Base-by-base conservation (phyloP, 2,113 vertebrate genomes). In the Numida meleagris region DNA sequence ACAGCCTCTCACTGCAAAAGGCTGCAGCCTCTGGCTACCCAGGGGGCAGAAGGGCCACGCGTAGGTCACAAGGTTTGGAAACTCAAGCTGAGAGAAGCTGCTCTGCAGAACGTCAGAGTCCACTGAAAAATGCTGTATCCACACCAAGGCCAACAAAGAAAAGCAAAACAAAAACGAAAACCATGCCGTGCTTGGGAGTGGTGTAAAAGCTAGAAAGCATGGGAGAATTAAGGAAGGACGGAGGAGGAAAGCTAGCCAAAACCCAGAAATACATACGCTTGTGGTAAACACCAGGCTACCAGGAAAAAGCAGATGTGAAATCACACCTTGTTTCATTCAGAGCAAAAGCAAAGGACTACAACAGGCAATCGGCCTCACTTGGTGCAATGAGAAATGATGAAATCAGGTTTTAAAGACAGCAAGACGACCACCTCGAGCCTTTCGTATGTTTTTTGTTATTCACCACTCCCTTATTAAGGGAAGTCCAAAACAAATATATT, bases 41-140 rank as follows among this genome's bases (percentile, higher is more conserved):
- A 68, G 65, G 67, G 20, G 18, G 46, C 91, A 95, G 63, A 83
- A 77, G 51, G 29, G 80, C 55, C 89, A 86, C 14, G 4, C 83
- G 59, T 59, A 76, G 38, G 89, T 93, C 93, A 95, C 76, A 86
- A 79, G 88, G 31, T 18, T 53, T 78, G 24, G 43, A 78, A 83
- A 58, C 16, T 88, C 87, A 79, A 68, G 4, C 19, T 1, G 1
- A 38, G 38, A 88, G 51, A 86, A 51, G 13, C 9, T 78, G 59
- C 12, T 21, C 50, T 73, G 40, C 34, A 93, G 80, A 88, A 71
- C 33, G 14, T 36, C 38, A 0, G 1, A 55, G 36, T 42, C 51
- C 45, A 88, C 23, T 29, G 61, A 27, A 66, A 66, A 51, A 34
- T 2, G 29, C 79, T 71, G 82, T 40, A 17, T 74, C 59, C 19